Evolutionary conservation across 1,140 invertebrate genomes (phyloP), one percentile per base, ranked within the genome.

Genomic region (Drosophila tsacasi): DNA sequence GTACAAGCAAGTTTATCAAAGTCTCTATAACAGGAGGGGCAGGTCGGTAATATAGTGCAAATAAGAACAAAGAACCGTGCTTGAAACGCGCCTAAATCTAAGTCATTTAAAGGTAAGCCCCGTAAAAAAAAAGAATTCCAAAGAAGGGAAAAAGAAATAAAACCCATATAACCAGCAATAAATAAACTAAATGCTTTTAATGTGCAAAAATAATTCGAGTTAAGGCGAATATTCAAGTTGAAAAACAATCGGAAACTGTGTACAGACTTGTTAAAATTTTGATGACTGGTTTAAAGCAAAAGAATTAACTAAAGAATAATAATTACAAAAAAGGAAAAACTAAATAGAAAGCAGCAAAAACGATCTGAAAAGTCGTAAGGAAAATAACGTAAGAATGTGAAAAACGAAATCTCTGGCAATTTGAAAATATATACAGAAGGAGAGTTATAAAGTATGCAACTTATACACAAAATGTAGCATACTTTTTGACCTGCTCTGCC

Each of bases 101-200:
- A 58, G 68, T 30, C 17, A 72, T 40, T 47, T 27, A 47, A 21
- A 50, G 17, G 19, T 52, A 73, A 71, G 40, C 21, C 37, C 42
- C 35, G 19, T 47, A 10, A 25, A 13, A n/a, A 27, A 50, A 42
- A n/a, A 13, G 42, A 35, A 35, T 35, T 17, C 32, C 21, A 35
- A 32, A 25, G 3, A 46, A 42, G 46, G 0, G 23, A 13, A 50
- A 46, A 15, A 23, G 15, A n/a, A 44, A 55, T 9, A 35, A 49
- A 19, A 44, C n/a, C 65, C 30, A 30, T 39, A 3, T 50, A 55
- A 32, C 23, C 21, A 71, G 42, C 19, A 30, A 40, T 44, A 55
- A 58, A 12, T 40, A 59, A 72, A 72, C 21, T 63, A 64, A 77
- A 44, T 52, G 64, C 58, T 78, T 78, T 79, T 46, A 79, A 40